These are phyloP conservation scores for Lates calcarifer DNA, from an alignment of 2,113 vertebrate species.

Conservation along the genomic window DNA sequence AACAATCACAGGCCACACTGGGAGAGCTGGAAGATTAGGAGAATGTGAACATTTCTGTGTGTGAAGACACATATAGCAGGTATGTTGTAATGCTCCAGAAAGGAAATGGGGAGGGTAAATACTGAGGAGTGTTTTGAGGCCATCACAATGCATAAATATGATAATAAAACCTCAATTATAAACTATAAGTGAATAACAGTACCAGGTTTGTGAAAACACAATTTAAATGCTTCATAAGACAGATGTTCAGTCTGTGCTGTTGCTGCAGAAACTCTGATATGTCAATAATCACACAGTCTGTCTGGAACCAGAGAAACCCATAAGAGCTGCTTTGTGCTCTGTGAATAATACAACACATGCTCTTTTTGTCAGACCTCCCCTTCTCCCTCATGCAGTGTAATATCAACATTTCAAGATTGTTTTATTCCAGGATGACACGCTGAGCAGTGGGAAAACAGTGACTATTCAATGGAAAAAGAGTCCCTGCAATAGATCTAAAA, in stretches of 20 bases:
- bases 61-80: background rate
- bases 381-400: slow-evolving; percentile 9
- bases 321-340: slow-evolving; percentile 32
- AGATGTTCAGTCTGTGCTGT: slow-evolving; percentile 20
- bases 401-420: slow-evolving; percentile 34
- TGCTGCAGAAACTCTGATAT: slow-evolving; percentile 8
- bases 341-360: slow-evolving; percentile 38
- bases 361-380: slow-evolving; percentile 24
- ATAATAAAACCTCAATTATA: background rate
- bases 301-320: slow-evolving; percentile 30
- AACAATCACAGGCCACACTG: slow-evolving; percentile 5
- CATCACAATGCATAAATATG: background rate
- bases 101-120: slow-evolving; percentile 1
- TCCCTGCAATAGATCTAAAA: slow-evolving; percentile 17
- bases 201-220: background rate
- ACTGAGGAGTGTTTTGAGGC: background rate
- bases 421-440: slow-evolving; percentile 34
- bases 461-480: slow-evolving; percentile 21
- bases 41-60: slow-evolving; percentile 3
- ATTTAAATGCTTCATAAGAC: background rate
- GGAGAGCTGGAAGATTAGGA: slow-evolving; percentile 9
- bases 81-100: background rate
- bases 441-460: slow-evolving; percentile 12
- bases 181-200: background rate
- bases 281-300: slow-evolving; percentile 15